Percentiles rank a stretch among this genome's conserved stretches.
phyloP scores from a whole-genome alignment of 2,113 vertebrate genomes.

The Poicephalus meyeri region DNA sequence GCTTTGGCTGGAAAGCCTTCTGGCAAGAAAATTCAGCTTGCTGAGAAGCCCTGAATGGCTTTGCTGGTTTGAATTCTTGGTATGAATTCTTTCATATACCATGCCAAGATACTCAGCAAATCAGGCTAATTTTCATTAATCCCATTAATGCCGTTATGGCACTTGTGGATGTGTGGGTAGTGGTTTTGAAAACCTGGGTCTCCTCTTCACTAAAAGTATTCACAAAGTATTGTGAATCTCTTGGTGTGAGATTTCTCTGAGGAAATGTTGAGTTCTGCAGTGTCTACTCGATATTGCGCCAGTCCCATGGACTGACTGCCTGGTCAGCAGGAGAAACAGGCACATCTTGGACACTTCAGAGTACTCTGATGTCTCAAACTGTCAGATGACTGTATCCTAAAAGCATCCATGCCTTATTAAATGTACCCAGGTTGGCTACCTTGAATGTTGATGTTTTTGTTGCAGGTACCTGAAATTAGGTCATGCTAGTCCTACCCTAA shows the following conservation, averaged over 20 bases:
- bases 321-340: background rate
- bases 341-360: background rate
- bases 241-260: background rate
- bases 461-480: background rate
- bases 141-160: background rate
- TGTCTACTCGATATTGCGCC: rapidly evolving
- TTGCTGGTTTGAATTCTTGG: background rate
- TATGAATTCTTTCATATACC: rapidly evolving
- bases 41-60: background rate
- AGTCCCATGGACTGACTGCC: background rate
- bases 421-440: background rate
- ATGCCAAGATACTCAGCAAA: background rate
- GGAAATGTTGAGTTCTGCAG: background rate
- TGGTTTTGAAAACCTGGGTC: background rate
- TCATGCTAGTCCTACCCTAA: background rate
- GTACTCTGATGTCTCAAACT: background rate
- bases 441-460: background rate
- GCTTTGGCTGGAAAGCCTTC: background rate
- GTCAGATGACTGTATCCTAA: background rate
- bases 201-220: background rate
- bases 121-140: background rate
- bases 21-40: background rate
- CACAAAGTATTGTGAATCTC: background rate
- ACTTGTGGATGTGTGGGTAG: background rate
- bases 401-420: background rate